Evolutionary conservation across 2,113 vertebrate genomes (phyloP).

Genomic region (Panthera tigris): DNA sequence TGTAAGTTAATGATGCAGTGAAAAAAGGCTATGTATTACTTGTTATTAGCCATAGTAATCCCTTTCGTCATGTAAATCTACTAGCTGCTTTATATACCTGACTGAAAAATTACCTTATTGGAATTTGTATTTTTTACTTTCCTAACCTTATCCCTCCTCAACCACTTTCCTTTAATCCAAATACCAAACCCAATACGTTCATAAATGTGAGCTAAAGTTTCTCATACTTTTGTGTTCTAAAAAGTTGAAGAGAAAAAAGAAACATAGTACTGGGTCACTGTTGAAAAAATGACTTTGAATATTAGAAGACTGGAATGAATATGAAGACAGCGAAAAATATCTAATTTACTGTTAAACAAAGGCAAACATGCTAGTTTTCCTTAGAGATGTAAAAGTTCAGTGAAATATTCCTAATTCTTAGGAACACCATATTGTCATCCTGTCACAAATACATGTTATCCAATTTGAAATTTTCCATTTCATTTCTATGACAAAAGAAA

Average conservation of each 20-base stretch:
- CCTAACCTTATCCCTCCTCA: neutral
- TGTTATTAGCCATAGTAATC: neutral
- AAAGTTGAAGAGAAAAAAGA: neutral
- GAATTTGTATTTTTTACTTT: neutral
- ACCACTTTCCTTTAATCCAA: neutral
- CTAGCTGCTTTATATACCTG: neutral
- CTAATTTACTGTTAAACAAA: neutral
- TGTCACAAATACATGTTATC: neutral
- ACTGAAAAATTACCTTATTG: neutral
- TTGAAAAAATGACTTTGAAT: neutral
- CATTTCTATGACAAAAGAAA: neutral
- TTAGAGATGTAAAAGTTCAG: neutral
- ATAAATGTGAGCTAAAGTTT: neutral
- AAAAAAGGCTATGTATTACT: neutral
- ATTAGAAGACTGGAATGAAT: neutral
- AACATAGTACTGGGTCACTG: neutral
- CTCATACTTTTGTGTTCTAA: neutral
- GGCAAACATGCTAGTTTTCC: neutral
- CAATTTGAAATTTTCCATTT: conserved; percentile 7
- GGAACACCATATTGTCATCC: neutral
- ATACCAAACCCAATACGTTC: neutral
- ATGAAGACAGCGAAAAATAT: neutral
- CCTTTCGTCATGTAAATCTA: neutral
- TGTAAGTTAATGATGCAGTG: neutral
- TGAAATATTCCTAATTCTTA: neutral